Conservation (phyloP, 2,888 invertebrate genomes). For the Monopis laevigella region DNA sequence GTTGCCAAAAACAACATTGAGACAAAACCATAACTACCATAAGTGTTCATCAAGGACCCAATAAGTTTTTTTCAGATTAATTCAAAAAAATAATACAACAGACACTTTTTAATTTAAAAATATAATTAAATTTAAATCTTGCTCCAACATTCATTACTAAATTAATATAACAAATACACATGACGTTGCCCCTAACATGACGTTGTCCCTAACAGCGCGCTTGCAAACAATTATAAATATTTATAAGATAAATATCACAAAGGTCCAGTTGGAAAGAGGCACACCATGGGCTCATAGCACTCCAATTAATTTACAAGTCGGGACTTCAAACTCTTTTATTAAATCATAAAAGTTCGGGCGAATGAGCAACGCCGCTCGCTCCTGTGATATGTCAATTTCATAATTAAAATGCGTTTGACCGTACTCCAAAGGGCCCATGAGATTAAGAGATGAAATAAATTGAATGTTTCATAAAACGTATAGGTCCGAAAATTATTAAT, state of each 20-base stretch:
- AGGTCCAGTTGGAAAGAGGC: slow-evolving; percentile 39
- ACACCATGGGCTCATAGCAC: slow-evolving; percentile 25
- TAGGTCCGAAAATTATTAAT: slow-evolving; percentile 4
- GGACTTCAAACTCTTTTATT: slow-evolving; percentile 52
- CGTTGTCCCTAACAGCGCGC: slow-evolving; percentile 31
- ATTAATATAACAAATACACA: slow-evolving; percentile 43
- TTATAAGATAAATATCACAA: slow-evolving; percentile 54
- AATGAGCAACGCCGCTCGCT: slow-evolving; percentile 26
- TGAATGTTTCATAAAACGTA: slow-evolving; percentile 7
- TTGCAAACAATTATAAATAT: slow-evolving; percentile 60
- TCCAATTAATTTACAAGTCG: slow-evolving; percentile 51
- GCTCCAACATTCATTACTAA: too few relatives aligned
- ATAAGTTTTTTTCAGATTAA: too few relatives aligned
- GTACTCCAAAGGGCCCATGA: slow-evolving; percentile 38
- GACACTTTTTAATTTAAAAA: too few relatives aligned
- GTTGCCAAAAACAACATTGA: too few relatives aligned
- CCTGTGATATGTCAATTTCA: slow-evolving; percentile 61
- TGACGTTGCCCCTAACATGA: too few relatives aligned
- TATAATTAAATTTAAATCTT: too few relatives aligned
- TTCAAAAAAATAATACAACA: too few relatives aligned
- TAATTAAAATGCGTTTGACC: slow-evolving; percentile 67
- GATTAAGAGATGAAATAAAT: slow-evolving; percentile 33
- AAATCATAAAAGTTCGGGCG: slow-evolving; percentile 51
- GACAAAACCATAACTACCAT: too few relatives aligned
- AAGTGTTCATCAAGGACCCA: too few relatives aligned